A percentile compares a stretch with the other conserved stretches of the same genome.
phyloP scores from a whole-genome alignment of 2,888 invertebrate species.

The Pandemis cinnamomeana region DNA sequence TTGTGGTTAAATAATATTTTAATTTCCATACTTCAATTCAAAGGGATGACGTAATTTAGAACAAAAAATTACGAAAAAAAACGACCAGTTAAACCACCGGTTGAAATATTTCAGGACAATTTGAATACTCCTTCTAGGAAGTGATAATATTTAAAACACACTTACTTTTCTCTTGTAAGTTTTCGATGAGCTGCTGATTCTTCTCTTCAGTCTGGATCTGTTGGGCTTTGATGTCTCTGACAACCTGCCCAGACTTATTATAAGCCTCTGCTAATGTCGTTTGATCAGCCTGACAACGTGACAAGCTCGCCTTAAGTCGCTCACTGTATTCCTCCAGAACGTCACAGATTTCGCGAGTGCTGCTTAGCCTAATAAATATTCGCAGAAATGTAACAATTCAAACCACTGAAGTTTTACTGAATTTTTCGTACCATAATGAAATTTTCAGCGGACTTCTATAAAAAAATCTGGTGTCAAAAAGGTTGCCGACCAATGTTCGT shows the following conservation, averaged over 20 bases:
- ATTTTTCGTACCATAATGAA: background rate
- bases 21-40: no score
- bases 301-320: conserved; percentile 61
- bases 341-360: conserved; percentile 67
- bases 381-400: background rate
- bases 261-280: conserved; percentile 61
- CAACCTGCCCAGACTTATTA: conserved; percentile 53
- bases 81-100: no score
- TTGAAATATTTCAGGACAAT: no score
- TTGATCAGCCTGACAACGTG: conserved; percentile 63
- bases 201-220: conserved; percentile 48
- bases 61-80: no score
- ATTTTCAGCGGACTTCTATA: no score
- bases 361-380: conserved; percentile 49
- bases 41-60: no score
- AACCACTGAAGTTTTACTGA: background rate
- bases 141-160: background rate
- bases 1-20: no score
- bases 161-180: conserved; percentile 55
- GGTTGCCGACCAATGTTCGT: conserved; percentile 3
- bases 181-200: conserved; percentile 43
- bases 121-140: no score
- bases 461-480: background rate
- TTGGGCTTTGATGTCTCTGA: conserved; percentile 49
- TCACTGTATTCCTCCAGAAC: conserved; percentile 63